These are phyloP conservation scores for Verasper variegatus DNA, from an alignment of 2,113 vertebrate species.

Conservation along the genomic window DNA sequence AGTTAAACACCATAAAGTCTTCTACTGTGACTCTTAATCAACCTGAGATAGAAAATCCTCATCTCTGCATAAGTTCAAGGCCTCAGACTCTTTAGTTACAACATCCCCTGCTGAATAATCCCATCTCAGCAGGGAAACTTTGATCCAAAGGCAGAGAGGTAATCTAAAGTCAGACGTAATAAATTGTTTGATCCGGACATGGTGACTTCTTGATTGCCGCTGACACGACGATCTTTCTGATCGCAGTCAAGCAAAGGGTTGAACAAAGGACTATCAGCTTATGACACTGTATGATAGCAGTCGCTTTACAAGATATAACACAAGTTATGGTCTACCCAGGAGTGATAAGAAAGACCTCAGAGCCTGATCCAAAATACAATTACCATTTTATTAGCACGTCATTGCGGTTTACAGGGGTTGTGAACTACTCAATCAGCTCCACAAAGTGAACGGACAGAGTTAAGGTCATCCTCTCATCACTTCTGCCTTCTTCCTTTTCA, in stretches of 20 bases:
- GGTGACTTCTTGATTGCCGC: constrained; percentile 38
- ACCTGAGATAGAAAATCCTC: not conserved
- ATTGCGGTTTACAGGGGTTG: constrained; percentile 36
- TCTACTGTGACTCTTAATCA: constrained; percentile 28
- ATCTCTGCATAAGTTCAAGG: not conserved
- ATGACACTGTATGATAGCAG: constrained; percentile 19
- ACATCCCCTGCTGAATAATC: constrained; percentile 48
- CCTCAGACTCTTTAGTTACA: constrained; percentile 37
- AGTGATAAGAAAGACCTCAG: not conserved
- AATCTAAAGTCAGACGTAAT: constrained; percentile 58
- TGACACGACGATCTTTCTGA: constrained; percentile 47
- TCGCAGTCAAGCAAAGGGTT: constrained; percentile 21
- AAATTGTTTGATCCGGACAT: constrained; percentile 52
- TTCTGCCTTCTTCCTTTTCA: not conserved
- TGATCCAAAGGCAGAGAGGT: constrained; percentile 55
- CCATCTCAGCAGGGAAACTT: constrained; percentile 44
- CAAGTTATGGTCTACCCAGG: not conserved
- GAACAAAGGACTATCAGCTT: constrained; percentile 33
- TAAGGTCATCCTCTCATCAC: constrained; percentile 25
- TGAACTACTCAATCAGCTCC: constrained; percentile 38
- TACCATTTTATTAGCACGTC: constrained; percentile 41
- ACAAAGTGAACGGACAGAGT: constrained; percentile 21
- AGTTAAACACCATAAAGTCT: constrained; percentile 23
- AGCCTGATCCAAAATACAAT: constrained; percentile 27
- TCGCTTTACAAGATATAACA: constrained; percentile 24